Conservation (phyloP, 2,888 invertebrate genomes). For the Amphimallon solstitiale region DNA sequence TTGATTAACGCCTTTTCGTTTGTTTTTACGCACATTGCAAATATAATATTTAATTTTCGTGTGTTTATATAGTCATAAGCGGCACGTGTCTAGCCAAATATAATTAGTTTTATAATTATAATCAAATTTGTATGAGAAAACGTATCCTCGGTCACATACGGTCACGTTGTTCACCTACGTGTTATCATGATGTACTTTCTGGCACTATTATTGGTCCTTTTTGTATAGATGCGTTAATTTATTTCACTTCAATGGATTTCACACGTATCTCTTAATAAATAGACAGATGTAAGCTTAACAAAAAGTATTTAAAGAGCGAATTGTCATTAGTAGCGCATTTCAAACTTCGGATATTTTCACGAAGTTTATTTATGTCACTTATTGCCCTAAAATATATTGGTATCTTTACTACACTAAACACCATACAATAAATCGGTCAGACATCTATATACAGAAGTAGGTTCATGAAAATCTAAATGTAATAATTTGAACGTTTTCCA, state of each 20-base stretch:
- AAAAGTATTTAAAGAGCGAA: conserved; percentile 17
- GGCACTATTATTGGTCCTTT: background rate
- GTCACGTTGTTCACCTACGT: background rate
- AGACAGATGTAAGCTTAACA: conserved; percentile 1
- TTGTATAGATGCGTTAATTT: conserved; percentile 18
- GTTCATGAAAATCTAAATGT: background rate
- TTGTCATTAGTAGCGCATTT: background rate
- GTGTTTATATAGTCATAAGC: background rate
- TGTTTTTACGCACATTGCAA: background rate
- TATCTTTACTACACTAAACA: too few relatives aligned
- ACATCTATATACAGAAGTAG: background rate
- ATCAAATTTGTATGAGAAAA: background rate
- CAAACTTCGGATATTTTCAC: background rate
- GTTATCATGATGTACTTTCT: too few relatives aligned
- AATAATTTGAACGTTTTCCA: background rate
- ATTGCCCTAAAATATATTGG: too few relatives aligned
- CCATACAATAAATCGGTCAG: too few relatives aligned
- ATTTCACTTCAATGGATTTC: conserved; percentile 14
- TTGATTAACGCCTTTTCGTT: too few relatives aligned
- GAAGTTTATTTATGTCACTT: too few relatives aligned
- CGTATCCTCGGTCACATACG: background rate
- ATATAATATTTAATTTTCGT: background rate
- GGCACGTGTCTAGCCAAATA: background rate
- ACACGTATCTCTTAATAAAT: conserved; percentile 21
- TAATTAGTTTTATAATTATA: conserved; percentile 27